Evolutionary conservation across 1,140 invertebrate species (phyloP).

Genomic region (Diploscapter pachys): DNA sequence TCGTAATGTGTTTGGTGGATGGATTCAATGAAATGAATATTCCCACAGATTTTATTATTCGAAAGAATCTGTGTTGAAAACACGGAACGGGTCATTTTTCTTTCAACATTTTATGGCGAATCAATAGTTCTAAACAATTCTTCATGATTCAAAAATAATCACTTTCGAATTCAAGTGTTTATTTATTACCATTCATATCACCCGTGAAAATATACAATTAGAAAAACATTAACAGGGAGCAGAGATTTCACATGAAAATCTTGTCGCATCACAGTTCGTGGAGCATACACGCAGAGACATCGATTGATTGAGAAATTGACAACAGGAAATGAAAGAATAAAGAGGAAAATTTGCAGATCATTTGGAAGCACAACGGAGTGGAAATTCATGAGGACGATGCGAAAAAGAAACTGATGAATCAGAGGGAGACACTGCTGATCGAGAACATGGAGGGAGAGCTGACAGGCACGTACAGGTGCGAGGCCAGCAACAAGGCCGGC

Average conservation of each 20-base stretch:
- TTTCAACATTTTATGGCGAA: too few relatives aligned
- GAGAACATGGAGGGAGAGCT: slow-evolving; percentile 38
- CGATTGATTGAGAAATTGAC: neutral
- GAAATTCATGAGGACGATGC: slow-evolving; percentile 14
- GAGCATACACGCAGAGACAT: too few relatives aligned
- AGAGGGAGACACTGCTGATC: slow-evolving; percentile 45
- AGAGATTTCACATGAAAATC: neutral
- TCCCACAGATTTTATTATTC: too few relatives aligned
- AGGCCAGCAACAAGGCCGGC: slow-evolving; percentile 69
- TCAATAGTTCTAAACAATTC: too few relatives aligned
- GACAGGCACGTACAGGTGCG: slow-evolving; percentile 65
- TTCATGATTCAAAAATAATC: too few relatives aligned
- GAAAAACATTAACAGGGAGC: slow-evolving; percentile 13
- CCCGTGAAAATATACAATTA: neutral
- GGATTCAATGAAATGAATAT: too few relatives aligned
- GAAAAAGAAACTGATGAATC: slow-evolving; percentile 12
- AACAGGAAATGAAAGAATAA: neutral
- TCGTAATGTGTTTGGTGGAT: too few relatives aligned
- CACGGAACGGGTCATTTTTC: too few relatives aligned
- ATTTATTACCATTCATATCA: neutral
- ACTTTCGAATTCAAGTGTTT: too few relatives aligned
- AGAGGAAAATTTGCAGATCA: slow-evolving; percentile 31
- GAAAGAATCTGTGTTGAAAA: too few relatives aligned
- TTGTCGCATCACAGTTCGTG: too few relatives aligned
- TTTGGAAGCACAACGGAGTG: slow-evolving; percentile 40